phyloP scores from a whole-genome alignment of 2,888 invertebrate species.

The Bombylius major region DNA sequence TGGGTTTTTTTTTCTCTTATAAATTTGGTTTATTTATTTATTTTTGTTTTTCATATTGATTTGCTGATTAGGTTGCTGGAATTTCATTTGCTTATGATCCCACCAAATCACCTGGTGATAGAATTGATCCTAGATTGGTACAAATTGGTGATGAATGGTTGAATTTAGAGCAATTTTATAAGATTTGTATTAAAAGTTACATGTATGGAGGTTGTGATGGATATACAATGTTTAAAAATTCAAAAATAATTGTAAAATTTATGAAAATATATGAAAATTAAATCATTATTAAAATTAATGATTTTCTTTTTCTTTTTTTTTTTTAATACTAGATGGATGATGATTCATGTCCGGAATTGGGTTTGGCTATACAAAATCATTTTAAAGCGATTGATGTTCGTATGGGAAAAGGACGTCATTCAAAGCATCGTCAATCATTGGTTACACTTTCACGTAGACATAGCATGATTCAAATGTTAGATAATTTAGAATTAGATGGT shows the following conservation, averaged over 20 bases:
- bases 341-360: constrained; percentile 74
- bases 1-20: not conserved
- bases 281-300: not conserved
- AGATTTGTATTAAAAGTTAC: constrained; percentile 72
- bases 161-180: constrained; percentile 55
- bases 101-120: constrained; percentile 49
- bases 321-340: constrained; percentile 52
- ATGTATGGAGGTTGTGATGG: constrained; percentile 74
- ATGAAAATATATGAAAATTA: not conserved
- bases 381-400: constrained; percentile 76
- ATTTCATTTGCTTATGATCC: constrained; percentile 67
- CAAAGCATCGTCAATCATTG: constrained; percentile 74
- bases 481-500: constrained; percentile 53
- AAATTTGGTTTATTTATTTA: not conserved
- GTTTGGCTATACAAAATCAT: constrained; percentile 77
- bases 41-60: not conserved
- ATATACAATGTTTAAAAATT: constrained; percentile 62
- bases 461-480: constrained; percentile 66
- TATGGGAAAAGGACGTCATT: constrained; percentile 53
- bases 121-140: constrained; percentile 59
- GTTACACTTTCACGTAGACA: constrained; percentile 70
- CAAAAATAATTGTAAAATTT: constrained; percentile 53
- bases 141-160: constrained; percentile 78
- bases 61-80: constrained; percentile 49
- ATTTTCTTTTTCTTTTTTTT: not conserved